Conservation (phyloP, 2,888 invertebrate species). For the Gasteruption jaculator region DNA sequence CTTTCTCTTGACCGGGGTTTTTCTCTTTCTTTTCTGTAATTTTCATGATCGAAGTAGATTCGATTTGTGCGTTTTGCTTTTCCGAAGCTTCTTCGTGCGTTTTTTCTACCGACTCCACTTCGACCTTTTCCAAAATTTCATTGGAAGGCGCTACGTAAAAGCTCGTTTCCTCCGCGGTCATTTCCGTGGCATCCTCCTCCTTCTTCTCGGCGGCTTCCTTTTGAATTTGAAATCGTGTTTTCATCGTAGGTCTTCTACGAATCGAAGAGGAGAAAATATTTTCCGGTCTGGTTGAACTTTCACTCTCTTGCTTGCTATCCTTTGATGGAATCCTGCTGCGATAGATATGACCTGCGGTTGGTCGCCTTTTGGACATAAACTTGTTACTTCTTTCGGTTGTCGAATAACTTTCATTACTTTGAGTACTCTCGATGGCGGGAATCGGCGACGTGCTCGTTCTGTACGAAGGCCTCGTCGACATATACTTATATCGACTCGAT, state of each 20-base stretch:
- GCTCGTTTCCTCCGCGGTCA: constrained; percentile 53
- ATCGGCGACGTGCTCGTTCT: constrained; percentile 31
- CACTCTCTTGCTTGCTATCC: constrained; percentile 14
- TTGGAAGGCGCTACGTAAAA: constrained; percentile 52
- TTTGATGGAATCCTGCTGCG: constrained; percentile 35
- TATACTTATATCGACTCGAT: constrained; percentile 43
- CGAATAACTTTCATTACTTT: constrained; percentile 16
- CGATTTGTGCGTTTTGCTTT: constrained; percentile 33
- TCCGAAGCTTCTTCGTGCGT: constrained; percentile 44
- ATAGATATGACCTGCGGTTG: constrained; percentile 35
- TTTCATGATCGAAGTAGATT: constrained; percentile 21
- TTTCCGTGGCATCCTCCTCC: constrained; percentile 54
- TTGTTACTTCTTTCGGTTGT: constrained; percentile 35
- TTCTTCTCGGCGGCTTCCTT: constrained; percentile 33
- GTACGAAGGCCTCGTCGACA: constrained; percentile 35
- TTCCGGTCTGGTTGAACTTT: constrained; percentile 32
- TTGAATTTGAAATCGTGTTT: constrained; percentile 25
- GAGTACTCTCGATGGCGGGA: constrained; percentile 19
- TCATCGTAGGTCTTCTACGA: constrained; percentile 36
- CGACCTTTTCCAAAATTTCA: constrained; percentile 45
- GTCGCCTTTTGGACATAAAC: constrained; percentile 39
- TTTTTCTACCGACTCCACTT: constrained; percentile 48
- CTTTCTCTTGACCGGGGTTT: constrained; percentile 7
- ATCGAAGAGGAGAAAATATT: constrained; percentile 39
- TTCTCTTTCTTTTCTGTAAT: constrained; percentile 8